Percentiles rank a stretch among this genome's conserved stretches.
Evolutionary conservation across 92 coral and sea anemone genomes (phyloP).

Genomic region (Nematostella vectensis): DNA sequence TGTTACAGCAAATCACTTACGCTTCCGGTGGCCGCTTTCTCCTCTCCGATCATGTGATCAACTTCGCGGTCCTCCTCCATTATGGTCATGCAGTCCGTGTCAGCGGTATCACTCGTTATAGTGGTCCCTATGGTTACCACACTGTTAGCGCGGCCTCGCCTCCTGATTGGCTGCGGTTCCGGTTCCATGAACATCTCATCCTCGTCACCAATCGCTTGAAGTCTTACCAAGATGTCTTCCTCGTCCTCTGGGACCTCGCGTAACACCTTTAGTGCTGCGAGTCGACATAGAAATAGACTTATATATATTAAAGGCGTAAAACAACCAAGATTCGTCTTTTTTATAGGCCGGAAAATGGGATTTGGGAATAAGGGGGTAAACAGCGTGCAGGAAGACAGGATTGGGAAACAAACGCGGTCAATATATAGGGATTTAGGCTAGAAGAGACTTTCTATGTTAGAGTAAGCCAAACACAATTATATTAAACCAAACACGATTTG

Average conservation of each 20-base stretch:
- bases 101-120: constrained; percentile 66
- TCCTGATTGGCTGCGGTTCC: constrained; percentile 17
- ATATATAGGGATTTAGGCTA: no score
- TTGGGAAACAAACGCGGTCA: no score
- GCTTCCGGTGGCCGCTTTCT: constrained; percentile 79
- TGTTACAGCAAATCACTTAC: no score
- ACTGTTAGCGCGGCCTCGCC: constrained; percentile 34
- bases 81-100: constrained; percentile 59
- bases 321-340: no score
- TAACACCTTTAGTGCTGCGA: constrained; percentile 4
- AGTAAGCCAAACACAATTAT: no score
- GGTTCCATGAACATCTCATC: constrained; percentile 17
- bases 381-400: no score
- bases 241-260: constrained; percentile 37
- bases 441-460: no score
- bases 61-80: constrained; percentile 52
- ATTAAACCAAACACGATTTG: no score
- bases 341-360: no score
- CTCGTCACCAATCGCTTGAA: constrained; percentile 5
- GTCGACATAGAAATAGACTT: no score
- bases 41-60: constrained; percentile 72
- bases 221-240: constrained; percentile 26
- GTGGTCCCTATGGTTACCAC: constrained; percentile 46
- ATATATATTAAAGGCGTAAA: no score
- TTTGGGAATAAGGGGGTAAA: no score